phyloP scores from a whole-genome alignment of 2,797 vertebrate species.

The Myiotriccus ornatus region DNA sequence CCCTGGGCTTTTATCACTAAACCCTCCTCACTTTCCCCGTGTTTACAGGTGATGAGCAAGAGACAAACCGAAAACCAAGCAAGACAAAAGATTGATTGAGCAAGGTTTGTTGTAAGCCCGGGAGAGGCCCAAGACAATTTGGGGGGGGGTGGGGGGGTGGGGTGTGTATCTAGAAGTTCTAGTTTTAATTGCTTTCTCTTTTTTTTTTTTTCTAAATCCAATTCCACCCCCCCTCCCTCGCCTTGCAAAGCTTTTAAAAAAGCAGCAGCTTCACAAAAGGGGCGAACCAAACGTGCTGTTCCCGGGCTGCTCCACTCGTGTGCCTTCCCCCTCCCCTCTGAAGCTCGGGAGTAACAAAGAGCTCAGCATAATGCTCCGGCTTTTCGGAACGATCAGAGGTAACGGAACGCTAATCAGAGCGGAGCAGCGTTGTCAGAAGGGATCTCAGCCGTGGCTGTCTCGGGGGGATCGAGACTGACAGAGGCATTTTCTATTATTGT shows the following conservation, averaged over 20 bases:
- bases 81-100: slow-evolving; percentile 28
- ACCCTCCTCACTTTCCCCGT: background rate
- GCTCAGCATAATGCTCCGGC: slow-evolving; percentile 50
- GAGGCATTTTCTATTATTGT: slow-evolving; percentile 57
- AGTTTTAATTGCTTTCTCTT: slow-evolving; percentile 35
- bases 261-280: slow-evolving; percentile 24
- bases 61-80: slow-evolving; percentile 1
- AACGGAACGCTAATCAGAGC: slow-evolving; percentile 53
- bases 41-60: background rate
- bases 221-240: too few species aligned
- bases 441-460: slow-evolving; percentile 39
- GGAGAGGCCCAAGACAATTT: background rate
- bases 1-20: background rate
- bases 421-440: slow-evolving; percentile 66
- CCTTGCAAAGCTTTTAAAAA: background rate
- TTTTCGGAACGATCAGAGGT: slow-evolving; percentile 61
- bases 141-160: too few species aligned
- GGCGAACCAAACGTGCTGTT: background rate
- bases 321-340: slow-evolving; percentile 31
- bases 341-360: slow-evolving; percentile 34
- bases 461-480: slow-evolving; percentile 35
- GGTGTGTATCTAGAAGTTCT: slow-evolving; percentile 25
- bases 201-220: background rate
- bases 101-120: background rate
- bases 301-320: background rate